These are phyloP conservation scores for Drosophila nasuta DNA, from an alignment of 1,140 invertebrate genomes.

Conservation along the genomic window DNA sequence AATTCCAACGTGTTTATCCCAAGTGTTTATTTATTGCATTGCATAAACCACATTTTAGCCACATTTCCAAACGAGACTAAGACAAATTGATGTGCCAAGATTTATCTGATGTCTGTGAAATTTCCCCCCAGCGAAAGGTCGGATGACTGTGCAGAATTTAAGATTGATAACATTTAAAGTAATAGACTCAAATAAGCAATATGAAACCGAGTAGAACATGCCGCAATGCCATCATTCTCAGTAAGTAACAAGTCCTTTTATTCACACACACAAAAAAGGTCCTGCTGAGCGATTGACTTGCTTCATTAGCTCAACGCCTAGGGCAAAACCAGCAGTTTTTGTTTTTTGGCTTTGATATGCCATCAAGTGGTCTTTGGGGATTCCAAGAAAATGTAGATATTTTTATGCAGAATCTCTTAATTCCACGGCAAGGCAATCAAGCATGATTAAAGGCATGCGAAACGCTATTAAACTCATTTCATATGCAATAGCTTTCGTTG, in stretches of 20 bases:
- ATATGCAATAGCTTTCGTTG: background rate
- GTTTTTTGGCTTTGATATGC: background rate
- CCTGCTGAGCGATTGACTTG: constrained; percentile 12
- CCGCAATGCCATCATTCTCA: background rate
- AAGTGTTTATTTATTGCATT: constrained; percentile 8
- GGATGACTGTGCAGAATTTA: background rate
- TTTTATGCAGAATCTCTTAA: background rate
- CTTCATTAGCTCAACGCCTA: constrained; percentile 2
- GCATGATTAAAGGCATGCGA: background rate
- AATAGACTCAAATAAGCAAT: background rate
- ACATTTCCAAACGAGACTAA: constrained; percentile 35
- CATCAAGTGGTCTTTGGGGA: background rate
- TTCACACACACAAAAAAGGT: constrained; percentile 1
- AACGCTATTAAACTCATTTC: background rate
- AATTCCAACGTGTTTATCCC: background rate
- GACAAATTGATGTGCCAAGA: constrained; percentile 39
- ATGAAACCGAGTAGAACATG: background rate
- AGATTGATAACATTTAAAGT: constrained; percentile 35
- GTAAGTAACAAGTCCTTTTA: background rate
- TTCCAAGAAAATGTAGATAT: background rate
- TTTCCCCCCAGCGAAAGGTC: constrained; percentile 34
- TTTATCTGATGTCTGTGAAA: constrained; percentile 30
- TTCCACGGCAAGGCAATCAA: background rate
- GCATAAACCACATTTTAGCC: constrained; percentile 11
- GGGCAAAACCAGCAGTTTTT: constrained; percentile 5